Percentiles rank a stretch among this genome's conserved stretches.
phyloP scores from a whole-genome alignment of 2,797 vertebrate genomes.

The Anomalospiza imberbis region DNA sequence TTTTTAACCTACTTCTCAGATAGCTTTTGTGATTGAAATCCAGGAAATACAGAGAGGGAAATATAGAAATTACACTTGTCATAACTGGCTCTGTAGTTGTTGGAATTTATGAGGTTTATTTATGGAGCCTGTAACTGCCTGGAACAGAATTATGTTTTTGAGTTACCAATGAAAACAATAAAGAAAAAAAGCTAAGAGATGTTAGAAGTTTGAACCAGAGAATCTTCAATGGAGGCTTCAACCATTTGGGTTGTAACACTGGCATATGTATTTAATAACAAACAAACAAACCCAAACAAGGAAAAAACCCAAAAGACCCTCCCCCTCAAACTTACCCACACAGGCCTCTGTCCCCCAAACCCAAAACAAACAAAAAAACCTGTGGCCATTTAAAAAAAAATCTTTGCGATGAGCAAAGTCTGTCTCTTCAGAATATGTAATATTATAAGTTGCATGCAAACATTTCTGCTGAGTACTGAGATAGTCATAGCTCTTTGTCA shows the following conservation, averaged over 20 bases:
- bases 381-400: background rate
- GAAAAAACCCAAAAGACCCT: background rate
- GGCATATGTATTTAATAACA: background rate
- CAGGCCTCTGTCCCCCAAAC: background rate
- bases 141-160: background rate
- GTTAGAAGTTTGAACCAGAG: background rate
- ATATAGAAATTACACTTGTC: background rate
- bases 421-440: background rate
- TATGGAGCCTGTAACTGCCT: background rate
- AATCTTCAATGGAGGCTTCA: background rate
- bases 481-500: background rate
- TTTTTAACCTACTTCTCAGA: background rate
- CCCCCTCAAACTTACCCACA: background rate
- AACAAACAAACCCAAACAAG: background rate
- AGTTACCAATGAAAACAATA: background rate
- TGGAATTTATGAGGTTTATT: background rate
- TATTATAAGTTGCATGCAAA: background rate
- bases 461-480: background rate
- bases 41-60: background rate
- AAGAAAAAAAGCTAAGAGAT: background rate
- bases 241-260: background rate
- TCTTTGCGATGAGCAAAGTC: background rate
- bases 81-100: background rate
- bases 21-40: background rate
- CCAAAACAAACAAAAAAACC: background rate